Evolutionary conservation across 2,797 vertebrate species (phyloP), one percentile per base, ranked within the genome.

Genomic region (Chelon auratus): DNA sequence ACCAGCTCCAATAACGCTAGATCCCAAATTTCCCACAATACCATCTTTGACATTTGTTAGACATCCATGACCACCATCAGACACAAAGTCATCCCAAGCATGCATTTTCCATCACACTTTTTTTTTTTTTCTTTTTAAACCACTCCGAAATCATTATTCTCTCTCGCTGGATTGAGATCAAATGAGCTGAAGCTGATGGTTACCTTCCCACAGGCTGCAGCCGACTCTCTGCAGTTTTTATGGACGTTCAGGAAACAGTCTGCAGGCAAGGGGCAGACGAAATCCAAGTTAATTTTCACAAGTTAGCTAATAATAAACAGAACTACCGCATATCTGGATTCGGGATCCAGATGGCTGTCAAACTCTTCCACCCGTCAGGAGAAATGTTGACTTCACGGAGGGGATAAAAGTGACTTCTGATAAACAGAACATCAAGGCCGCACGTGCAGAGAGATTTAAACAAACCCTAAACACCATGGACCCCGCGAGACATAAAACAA

Each of bases 191-290:
- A 26, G 53, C 51, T 51, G 17, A 30, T 14, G 24, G 45, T 90
- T 91, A 97, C 97, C 96, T 98, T 97, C 75, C 89, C 92, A 81
- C 97, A 98, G 2, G 89, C 83, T 61, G 94, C 85, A 22, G 76
- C 76, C 0, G 90, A 91, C 1, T 97, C 97, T 72, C 95, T 93
- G 79, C 97, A 98, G 70, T 78, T 89, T 86, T 96, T 97, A 81
- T 98, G 97, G 51, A 96, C 90, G 56, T 86, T 93, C 61, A 94
- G 40, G 2, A 86, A 95, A 87, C 97, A 98, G 85, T 90, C 97
- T 98, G 91, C 75, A 92, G 92, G 72, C 88, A 80, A 94, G 87
- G 47, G 30, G 52, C 53, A 85, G 65, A 82, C 37, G 51, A 82
- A 65, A 81, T 36, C 9, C 59, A 15, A 30, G 59, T 84, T 79